Conservation (phyloP, 2,888 invertebrate species). For the Drepana falcataria region DNA sequence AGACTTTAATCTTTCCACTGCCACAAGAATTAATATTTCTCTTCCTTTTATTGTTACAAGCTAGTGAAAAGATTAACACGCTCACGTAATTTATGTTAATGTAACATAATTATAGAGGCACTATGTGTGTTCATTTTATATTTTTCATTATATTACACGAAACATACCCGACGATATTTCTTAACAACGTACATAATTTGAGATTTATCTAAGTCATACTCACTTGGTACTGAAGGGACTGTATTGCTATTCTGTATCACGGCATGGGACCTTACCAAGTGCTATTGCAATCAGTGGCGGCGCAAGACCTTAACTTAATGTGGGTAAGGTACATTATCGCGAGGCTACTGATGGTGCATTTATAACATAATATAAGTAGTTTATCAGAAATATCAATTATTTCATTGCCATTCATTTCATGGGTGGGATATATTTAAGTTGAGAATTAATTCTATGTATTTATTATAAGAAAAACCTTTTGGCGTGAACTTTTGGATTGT, state of each 20-base stretch:
- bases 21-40: constrained; percentile 16
- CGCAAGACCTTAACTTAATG: no score
- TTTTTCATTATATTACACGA: constrained; percentile 58
- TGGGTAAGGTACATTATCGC: no score
- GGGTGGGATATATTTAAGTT: no score
- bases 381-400: no score
- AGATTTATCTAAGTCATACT: constrained; percentile 34
- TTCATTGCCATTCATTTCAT: no score
- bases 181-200: constrained; percentile 16
- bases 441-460: no score
- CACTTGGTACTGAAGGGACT: constrained; percentile 11
- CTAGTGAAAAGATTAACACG: constrained; percentile 69
- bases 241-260: constrained; percentile 6
- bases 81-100: constrained; percentile 78
- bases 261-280: no score
- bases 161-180: constrained; percentile 43
- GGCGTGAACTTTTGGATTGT: no score
- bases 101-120: constrained; percentile 80
- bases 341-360: no score
- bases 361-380: no score
- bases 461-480: no score
- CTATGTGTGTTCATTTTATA: constrained; percentile 77
- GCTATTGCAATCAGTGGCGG: no score
- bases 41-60: constrained; percentile 17
- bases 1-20: constrained; percentile 68